Evolutionary conservation across 1,140 invertebrate species (phyloP).

Genomic region (Akabosia matsudoensis): DNA sequence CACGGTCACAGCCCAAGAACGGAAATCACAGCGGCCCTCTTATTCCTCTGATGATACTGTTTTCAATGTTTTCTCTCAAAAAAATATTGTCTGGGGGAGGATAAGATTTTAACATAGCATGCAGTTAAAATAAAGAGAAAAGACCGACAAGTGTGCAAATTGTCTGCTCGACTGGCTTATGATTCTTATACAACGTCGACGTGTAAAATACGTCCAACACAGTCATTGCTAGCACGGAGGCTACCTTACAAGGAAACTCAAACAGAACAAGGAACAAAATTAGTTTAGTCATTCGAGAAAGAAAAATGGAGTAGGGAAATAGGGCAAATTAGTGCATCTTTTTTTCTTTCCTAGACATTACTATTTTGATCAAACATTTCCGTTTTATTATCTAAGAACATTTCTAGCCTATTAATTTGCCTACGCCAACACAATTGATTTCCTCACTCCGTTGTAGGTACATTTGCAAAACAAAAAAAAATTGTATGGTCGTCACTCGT

Average conservation of each 20-base stretch:
- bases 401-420: too few relatives aligned
- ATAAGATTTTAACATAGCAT: neutral
- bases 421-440: too few relatives aligned
- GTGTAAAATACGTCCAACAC: too few relatives aligned
- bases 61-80: neutral
- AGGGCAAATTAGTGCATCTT: neutral
- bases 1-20: neutral
- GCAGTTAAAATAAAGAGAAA: neutral
- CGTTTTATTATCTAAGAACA: too few relatives aligned
- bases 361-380: neutral
- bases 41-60: neutral
- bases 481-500: too few relatives aligned
- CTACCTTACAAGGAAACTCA: neutral
- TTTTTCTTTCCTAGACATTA: neutral
- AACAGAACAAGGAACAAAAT: neutral
- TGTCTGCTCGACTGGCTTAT: too few relatives aligned
- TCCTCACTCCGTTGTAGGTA: too few relatives aligned
- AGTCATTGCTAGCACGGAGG: neutral
- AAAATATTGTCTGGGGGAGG: constrained; percentile 18
- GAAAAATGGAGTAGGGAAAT: constrained; percentile 14
- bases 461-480: too few relatives aligned
- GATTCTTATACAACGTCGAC: too few relatives aligned
- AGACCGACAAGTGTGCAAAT: neutral
- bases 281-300: neutral
- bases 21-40: neutral